A percentile compares a stretch with the other conserved stretches of the same genome.
Conservation (phyloP, 2,113 vertebrate species). For the Chamaea fasciata region DNA sequence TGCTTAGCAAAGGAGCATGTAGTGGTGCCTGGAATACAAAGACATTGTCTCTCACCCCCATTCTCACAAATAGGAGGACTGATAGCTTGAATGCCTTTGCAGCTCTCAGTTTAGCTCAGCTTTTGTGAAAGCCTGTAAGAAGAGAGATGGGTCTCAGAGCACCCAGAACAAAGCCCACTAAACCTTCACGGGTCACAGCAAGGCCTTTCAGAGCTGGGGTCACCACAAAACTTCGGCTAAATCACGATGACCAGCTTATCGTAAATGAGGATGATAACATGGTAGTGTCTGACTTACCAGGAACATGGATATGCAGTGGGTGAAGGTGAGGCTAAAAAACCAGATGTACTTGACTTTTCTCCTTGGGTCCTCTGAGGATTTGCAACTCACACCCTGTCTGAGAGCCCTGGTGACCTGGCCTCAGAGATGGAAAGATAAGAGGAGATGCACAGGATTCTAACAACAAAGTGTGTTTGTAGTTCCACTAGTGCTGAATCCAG, state of each 20-base stretch:
- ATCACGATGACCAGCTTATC: background rate
- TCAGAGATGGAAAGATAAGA: background rate
- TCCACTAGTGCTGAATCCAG: conserved; percentile 18
- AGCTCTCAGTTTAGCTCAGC: conserved; percentile 2
- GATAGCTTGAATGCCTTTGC: background rate
- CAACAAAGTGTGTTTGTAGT: conserved; percentile 28
- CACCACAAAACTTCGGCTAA: background rate
- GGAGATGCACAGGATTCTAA: background rate
- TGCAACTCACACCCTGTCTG: background rate
- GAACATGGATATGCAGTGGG: background rate
- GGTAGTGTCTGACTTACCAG: background rate
- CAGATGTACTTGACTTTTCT: background rate
- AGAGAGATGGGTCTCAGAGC: background rate
- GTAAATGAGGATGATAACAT: background rate
- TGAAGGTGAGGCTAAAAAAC: background rate
- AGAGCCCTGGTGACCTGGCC: background rate
- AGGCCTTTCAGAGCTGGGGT: background rate
- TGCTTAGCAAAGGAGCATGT: background rate
- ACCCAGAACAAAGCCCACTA: background rate
- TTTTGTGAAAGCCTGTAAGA: background rate
- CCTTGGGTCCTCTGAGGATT: background rate
- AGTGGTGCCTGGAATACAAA: background rate
- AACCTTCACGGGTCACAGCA: background rate
- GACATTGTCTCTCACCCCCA: background rate
- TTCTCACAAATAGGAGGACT: background rate